A percentile compares a stretch with the other conserved stretches of the same genome.
These are phyloP conservation scores for Agrochola circellaris DNA, from an alignment of 2,888 invertebrate species.

Conservation along the genomic window DNA sequence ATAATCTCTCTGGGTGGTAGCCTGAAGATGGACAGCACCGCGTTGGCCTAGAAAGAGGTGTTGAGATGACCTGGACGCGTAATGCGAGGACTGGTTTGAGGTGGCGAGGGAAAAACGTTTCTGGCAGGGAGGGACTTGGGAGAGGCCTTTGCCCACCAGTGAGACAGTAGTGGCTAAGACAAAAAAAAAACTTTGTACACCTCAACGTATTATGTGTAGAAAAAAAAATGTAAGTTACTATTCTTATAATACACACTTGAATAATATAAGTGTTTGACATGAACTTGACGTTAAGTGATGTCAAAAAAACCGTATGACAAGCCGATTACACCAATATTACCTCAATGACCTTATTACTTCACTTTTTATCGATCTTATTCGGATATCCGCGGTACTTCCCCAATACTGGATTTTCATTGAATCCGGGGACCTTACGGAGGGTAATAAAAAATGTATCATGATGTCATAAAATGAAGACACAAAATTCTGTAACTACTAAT, in stretches of 20 bases:
- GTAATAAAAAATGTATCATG: slow-evolving; percentile 25
- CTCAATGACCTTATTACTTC: slow-evolving; percentile 19
- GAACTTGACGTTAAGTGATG: slow-evolving; percentile 9
- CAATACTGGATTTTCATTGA: not conserved
- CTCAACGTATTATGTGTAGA: not conserved
- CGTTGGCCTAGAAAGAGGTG: not conserved
- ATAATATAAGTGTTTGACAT: not conserved
- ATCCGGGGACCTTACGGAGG: not conserved
- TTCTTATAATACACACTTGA: not conserved
- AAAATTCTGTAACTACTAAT: not conserved
- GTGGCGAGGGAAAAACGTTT: not conserved
- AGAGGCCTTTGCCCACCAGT: not conserved
- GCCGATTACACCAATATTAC: not conserved
- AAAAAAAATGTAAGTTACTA: not conserved
- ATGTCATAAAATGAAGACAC: slow-evolving; percentile 9
- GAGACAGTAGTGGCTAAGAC: not conserved
- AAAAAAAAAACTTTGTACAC: not conserved
- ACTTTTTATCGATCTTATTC: slow-evolving; percentile 6
- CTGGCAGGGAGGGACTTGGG: not conserved
- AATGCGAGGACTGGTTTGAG: too few species aligned
- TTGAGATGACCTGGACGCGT: not conserved
- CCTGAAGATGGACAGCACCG: too few species aligned
- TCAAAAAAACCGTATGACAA: slow-evolving; percentile 4
- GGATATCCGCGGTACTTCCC: slow-evolving; percentile 51
- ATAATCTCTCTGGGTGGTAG: not conserved